Base-by-base conservation (phyloP, 2,113 vertebrate genomes). In the Raphicerus campestris region DNA sequence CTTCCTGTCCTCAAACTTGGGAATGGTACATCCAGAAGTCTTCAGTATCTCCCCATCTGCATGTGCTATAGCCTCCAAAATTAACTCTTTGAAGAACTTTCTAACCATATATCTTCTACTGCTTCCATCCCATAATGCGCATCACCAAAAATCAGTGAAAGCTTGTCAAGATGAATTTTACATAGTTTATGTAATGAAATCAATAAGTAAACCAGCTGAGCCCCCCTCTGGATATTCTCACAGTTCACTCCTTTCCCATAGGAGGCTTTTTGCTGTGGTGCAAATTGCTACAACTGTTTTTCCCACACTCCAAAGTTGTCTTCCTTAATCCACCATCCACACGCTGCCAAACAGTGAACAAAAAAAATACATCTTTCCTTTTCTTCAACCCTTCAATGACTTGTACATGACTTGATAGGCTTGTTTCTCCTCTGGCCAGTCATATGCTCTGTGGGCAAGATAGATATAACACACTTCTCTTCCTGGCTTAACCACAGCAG, bases 101-200 rank as follows among this genome's bases (percentile, higher is more conserved):
- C 63, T 84, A 88, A 80, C 19, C 42, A 22, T 4, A 10, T 28
- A 24, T 66, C 20, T 53, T 39, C 55, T 83, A 32, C 13, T 42
- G 22, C n/a, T 53, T 2, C 5, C 7, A n/a, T 61, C 10, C 6
- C 53, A 1, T 26, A n/a, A 39, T 7, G 3, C 1, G 0, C 1
- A 39, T 51, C 24, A 35, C 3, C 11, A n/a, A 26, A 81, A 45
- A 82, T n/a, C 22, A 82, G 20, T n/a, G 28, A 26, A 47, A 45
- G 47, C 7, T 28, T 78, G 8, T 73, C 8, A 45, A 49, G 2
- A 22, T 55, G 81, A 92, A 9, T 32, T 15, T 7, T 63, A 53
- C 24, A 77, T 10, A 47, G 55, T 73, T 30, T 30, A 3, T n/a
- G 49, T 70, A 77, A 80, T 78, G 24, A 70, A 58, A 86, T 39